Evolutionary conservation across 2,888 invertebrate species (phyloP), one percentile per base, ranked within the genome.

Genomic region (Adineta ricciae): DNA sequence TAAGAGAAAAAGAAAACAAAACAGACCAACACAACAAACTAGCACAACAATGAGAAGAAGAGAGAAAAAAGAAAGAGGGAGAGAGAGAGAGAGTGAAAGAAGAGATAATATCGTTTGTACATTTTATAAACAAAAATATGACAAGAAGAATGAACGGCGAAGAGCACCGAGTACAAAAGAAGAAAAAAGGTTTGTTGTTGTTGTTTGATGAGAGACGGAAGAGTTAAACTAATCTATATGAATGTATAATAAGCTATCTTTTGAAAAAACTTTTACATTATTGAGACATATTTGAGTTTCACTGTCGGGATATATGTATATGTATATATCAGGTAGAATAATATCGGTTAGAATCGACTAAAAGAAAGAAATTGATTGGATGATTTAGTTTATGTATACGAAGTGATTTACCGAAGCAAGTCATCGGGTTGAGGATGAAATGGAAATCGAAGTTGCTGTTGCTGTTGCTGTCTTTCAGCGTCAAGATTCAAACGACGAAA

Each of bases 401-500:
- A n/a, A 9, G 14, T 27, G 11, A 64, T 64, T 64, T 78, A 78
- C 78, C 78, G 38, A 41, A 41, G 41, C n/a, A 78, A n/a, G 24
- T 78, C 41, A 78, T 78, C 78, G 24, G 38, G 41, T 78, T 38
- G 41, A 78, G 38, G 78, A 41, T 78, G 78, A 78, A 41, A 41
- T n/a, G 41, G 41, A 41, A 78, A 78, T n/a, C 41, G 41, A 78
- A 41, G 78, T 41, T 41, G n/a, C n/a, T n/a, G n/a, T n/a, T n/a
- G 41, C 41, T 27, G 27, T 64, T 78, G 78, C 32, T 78, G 78
- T n/a, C 78, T 38, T 78, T 78, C 78, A 78, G 21, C 14, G 14
- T 78, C 78, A n/a, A 78, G n/a, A 78, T 2, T 38, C n/a, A 78
- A 41, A 41, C 78, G 78, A 41, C 78, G 38, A 78, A 78, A 78